Evolutionary conservation across 2,113 vertebrate species (phyloP).

Genomic region (Daboia siamensis): DNA sequence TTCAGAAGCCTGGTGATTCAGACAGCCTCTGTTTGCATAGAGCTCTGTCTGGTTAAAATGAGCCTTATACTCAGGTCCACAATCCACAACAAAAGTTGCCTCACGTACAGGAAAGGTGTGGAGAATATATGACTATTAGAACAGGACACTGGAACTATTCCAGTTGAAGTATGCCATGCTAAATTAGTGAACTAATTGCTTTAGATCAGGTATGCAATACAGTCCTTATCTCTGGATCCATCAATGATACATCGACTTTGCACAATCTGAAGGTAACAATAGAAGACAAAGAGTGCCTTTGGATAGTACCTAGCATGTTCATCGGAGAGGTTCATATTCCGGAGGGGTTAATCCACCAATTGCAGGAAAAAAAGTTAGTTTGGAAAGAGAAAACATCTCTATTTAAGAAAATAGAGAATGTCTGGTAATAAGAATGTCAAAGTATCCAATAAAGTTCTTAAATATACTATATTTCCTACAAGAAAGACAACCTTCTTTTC

Average conservation of each 20-base stretch:
- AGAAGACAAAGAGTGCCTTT: background rate
- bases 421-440: background rate
- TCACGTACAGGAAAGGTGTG: background rate
- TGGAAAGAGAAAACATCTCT: background rate
- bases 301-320: background rate
- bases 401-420: background rate
- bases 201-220: background rate
- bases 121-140: background rate
- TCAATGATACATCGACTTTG: background rate
- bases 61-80: fast-evolving
- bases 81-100: background rate
- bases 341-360: background rate
- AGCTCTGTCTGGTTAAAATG: constrained; percentile 14
- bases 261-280: background rate
- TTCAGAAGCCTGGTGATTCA: constrained; percentile 42
- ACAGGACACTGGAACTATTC: background rate
- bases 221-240: background rate
- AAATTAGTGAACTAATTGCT: background rate
- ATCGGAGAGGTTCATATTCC: background rate
- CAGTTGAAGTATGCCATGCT: background rate
- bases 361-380: background rate
- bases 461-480: background rate
- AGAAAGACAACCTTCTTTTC: background rate
- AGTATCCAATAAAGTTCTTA: background rate
- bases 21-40: constrained; percentile 17